phyloP scores from a whole-genome alignment of 2,797 vertebrate genomes.

The Telmatherina bonti region DNA sequence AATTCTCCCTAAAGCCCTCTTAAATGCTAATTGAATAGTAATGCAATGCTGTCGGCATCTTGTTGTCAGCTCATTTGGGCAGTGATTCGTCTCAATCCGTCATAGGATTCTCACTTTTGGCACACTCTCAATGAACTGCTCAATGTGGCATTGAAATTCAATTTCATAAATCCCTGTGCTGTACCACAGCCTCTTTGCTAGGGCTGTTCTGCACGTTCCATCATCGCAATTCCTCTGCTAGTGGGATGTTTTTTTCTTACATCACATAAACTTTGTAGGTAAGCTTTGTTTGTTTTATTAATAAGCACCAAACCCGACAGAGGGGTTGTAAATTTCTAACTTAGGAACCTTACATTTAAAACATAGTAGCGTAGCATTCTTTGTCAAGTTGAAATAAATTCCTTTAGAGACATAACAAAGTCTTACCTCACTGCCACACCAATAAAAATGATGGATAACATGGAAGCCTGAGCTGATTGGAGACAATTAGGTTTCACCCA shows the following conservation, averaged over 20 bases:
- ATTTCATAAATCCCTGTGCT: slow-evolving; percentile 76
- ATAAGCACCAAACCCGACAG: slow-evolving; percentile 15
- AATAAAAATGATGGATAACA: slow-evolving; percentile 89
- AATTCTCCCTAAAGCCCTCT: slow-evolving; percentile 81
- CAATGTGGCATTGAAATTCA: slow-evolving; percentile 79
- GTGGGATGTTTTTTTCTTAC: slow-evolving; percentile 42
- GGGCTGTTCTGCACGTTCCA: slow-evolving; percentile 49
- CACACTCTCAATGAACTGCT: slow-evolving; percentile 77
- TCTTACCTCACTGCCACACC: slow-evolving; percentile 82
- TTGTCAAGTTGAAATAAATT: slow-evolving; percentile 81
- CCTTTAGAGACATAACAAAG: slow-evolving; percentile 83
- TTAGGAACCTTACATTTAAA: slow-evolving; percentile 58
- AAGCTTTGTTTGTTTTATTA: slow-evolving; percentile 23
- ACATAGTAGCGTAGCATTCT: slow-evolving; percentile 72
- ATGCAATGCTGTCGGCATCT: slow-evolving; percentile 81
- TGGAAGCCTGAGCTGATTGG: slow-evolving; percentile 75
- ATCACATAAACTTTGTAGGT: slow-evolving; percentile 55
- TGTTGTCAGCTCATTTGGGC: slow-evolving; percentile 86
- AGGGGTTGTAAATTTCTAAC: slow-evolving; percentile 38
- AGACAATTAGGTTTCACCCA: slow-evolving; percentile 86
- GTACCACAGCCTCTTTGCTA: slow-evolving; percentile 63
- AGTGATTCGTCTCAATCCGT: slow-evolving; percentile 86
- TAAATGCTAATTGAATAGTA: slow-evolving; percentile 88
- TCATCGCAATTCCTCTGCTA: slow-evolving; percentile 44
- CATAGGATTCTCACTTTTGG: slow-evolving; percentile 80